Conservation (phyloP, 1,140 invertebrate genomes). For the Neodiprion lecontei region DNA sequence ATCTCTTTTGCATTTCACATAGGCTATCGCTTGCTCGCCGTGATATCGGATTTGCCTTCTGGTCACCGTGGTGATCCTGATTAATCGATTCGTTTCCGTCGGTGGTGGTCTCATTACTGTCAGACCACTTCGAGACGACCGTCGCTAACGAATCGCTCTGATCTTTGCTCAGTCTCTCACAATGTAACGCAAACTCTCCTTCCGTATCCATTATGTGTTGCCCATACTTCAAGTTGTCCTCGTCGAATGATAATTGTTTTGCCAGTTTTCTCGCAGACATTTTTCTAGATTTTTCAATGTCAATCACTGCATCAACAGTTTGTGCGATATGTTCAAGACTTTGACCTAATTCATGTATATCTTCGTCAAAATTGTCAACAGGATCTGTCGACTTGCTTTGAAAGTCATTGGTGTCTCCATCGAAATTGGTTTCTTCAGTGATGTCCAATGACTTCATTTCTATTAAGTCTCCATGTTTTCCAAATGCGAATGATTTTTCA, state of each 20-base stretch:
- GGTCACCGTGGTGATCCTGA: neutral
- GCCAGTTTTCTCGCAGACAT: neutral
- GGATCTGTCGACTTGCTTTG: neutral
- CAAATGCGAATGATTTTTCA: slow-evolving; percentile 64
- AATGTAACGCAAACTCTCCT: neutral
- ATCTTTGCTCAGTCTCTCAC: neutral
- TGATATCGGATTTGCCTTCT: neutral
- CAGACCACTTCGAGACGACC: neutral
- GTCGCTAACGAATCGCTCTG: neutral
- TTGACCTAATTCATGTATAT: neutral
- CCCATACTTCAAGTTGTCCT: neutral
- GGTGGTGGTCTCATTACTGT: neutral
- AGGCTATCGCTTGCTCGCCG: slow-evolving; percentile 44
- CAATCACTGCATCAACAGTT: slow-evolving; percentile 14
- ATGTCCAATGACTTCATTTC: slow-evolving; percentile 45
- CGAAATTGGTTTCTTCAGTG: neutral
- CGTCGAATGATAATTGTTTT: slow-evolving; percentile 33
- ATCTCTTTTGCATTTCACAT: slow-evolving; percentile 16
- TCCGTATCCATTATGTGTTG: neutral
- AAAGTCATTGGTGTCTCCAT: neutral
- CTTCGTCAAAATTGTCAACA: neutral
- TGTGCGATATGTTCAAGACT: slow-evolving; percentile 22
- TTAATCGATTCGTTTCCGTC: neutral
- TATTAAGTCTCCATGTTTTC: slow-evolving; percentile 62
- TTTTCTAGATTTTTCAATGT: slow-evolving; percentile 18